These are phyloP conservation scores for Zophobas morio DNA, from an alignment of 1,140 invertebrate species.

Conservation along the genomic window DNA sequence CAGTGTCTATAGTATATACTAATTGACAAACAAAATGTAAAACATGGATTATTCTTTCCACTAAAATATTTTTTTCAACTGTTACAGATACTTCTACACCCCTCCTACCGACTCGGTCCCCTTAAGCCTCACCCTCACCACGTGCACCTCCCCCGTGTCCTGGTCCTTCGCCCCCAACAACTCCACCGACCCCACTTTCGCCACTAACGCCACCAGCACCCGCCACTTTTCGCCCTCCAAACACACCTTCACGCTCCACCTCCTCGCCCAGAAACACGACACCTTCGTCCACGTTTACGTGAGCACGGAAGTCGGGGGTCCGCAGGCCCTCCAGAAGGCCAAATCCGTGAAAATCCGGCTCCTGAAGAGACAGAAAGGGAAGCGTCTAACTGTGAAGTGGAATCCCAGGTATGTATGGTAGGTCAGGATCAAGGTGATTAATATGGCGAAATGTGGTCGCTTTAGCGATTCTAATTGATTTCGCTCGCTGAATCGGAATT, in stretches of 20 bases:
- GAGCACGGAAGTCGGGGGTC: slow-evolving; percentile 63
- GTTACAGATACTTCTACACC: slow-evolving; percentile 61
- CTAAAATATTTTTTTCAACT: too few relatives aligned
- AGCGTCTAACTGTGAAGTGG: slow-evolving; percentile 66
- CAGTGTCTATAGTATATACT: too few relatives aligned
- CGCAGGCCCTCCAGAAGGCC: slow-evolving; percentile 56
- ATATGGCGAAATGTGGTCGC: slow-evolving; percentile 44
- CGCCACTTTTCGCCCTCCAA: slow-evolving; percentile 45
- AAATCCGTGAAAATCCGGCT: slow-evolving; percentile 55
- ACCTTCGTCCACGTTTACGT: slow-evolving; percentile 66
- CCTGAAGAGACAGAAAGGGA: slow-evolving; percentile 59
- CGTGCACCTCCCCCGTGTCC: slow-evolving; percentile 64
- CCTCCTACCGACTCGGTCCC: slow-evolving; percentile 61
- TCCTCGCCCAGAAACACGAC: slow-evolving; percentile 58
- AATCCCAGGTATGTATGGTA: slow-evolving; percentile 62
- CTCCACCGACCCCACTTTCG: background rate
- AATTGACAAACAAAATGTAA: too few relatives aligned
- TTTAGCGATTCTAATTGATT: slow-evolving; percentile 44
- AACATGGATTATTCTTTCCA: too few relatives aligned
- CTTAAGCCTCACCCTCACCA: slow-evolving; percentile 65
- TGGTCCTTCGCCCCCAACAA: slow-evolving; percentile 59
- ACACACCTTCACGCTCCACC: slow-evolving; percentile 59
- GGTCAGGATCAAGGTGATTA: slow-evolving; percentile 36
- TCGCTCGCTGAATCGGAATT: slow-evolving; percentile 49
- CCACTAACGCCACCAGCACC: slow-evolving; percentile 43